Base-by-base conservation (phyloP, 92 coral and sea anemone genomes). In the Phymanthus crucifer region DNA sequence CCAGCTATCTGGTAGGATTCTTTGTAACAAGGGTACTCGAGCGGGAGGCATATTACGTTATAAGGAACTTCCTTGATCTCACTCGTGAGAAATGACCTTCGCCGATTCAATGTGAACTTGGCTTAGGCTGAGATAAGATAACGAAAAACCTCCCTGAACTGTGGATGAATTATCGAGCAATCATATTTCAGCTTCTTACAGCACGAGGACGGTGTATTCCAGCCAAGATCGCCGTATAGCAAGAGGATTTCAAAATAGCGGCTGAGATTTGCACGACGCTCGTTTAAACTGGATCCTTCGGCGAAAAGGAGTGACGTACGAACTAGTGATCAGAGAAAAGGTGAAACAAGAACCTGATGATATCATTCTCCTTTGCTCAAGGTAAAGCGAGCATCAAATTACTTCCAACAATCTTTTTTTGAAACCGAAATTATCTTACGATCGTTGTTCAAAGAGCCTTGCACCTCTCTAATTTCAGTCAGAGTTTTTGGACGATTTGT, bases 1-100 rank as follows among this genome's bases (percentile, higher is more conserved):
- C 64, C 21, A 21, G 64, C 17, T 34, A 12, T 61, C 13, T 27
- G 0, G 68, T 61, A 61, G 68, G 68, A 61, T 61, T 27, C 68
- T 61, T 61, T 27, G 33, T n/a, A 24, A 61, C 68, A 61, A 61
- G 68, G 3, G 68, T 19, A 61, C 68, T 61, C 34, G 68, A 61
- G 19, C 26, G 7, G 26, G 16, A 34, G 29, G 18, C 68, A 61
- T 27, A 61, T 29, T 61, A 54, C 64, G 27, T 54, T 54, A 6
- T 16, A 61, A 61, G 4, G 34, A 61, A 61, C 48, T 6, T 43
- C 48, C 48, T 43, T 43, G 13, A 61, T 61, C 68, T 61, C n/a
- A n/a, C n/a, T n/a, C 16, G 13, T 27, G 68, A 27, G 14, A 27
- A 24, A 27, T 24, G 68, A 61, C 14, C 14, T 61, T 7, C 29